phyloP scores from a whole-genome alignment of 2,113 vertebrate species.

The Butorides virescens region DNA sequence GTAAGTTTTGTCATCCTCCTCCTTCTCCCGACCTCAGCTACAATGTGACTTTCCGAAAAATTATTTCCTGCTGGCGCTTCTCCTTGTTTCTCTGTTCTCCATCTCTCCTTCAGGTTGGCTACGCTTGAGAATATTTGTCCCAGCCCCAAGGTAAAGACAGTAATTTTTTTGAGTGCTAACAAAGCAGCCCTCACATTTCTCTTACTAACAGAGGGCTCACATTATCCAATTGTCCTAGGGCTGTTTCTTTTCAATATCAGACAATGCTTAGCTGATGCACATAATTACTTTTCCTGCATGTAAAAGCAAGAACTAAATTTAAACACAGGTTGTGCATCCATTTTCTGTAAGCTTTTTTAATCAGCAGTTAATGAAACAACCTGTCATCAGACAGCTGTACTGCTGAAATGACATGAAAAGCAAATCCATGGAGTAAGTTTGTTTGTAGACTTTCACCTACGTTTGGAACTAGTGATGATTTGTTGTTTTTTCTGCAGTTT shows the following conservation, averaged over 20 bases:
- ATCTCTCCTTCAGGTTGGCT: neutral
- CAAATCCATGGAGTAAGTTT: neutral
- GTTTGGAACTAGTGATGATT: constrained; percentile 27
- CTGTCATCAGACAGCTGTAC: constrained; percentile 39
- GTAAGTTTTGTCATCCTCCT: neutral
- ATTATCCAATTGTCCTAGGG: constrained; percentile 11
- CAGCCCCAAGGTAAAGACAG: neutral
- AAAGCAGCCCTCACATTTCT: constrained; percentile 9
- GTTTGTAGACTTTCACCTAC: constrained; percentile 40
- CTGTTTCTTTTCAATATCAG: constrained; percentile 34
- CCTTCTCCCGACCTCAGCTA: neutral
- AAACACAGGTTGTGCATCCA: neutral
- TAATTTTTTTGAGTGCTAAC: neutral
- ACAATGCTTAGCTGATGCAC: neutral
- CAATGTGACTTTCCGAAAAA: neutral
- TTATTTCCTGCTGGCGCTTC: neutral
- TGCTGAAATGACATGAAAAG: constrained; percentile 26
- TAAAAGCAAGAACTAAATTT: constrained; percentile 36
- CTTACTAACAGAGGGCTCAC: neutral
- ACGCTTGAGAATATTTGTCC: neutral
- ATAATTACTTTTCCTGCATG: constrained; percentile 24
- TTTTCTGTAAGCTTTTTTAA: constrained; percentile 28
- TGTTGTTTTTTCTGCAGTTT: constrained; percentile 50
- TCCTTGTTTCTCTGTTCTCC: neutral
- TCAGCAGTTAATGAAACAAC: constrained; percentile 40